Evolutionary conservation across 2,797 vertebrate species (phyloP).

Genomic region (Gallinago solitaria): DNA sequence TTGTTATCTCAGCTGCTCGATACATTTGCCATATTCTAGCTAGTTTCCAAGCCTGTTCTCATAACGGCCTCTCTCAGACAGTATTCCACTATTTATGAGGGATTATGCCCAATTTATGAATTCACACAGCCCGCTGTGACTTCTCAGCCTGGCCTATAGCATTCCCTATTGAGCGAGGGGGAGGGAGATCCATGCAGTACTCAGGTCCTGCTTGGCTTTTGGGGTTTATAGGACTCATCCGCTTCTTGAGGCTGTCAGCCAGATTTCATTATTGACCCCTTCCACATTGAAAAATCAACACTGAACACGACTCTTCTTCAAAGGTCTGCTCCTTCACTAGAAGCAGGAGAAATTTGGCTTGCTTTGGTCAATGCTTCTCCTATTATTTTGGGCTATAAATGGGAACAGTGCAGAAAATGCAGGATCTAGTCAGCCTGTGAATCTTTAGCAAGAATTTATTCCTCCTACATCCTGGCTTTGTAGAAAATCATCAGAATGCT

Average conservation of each 20-base stretch:
- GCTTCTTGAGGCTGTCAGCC: background rate
- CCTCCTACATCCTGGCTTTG: background rate
- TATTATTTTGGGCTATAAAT: background rate
- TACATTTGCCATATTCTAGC: slow-evolving; percentile 49
- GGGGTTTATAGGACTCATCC: background rate
- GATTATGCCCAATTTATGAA: background rate
- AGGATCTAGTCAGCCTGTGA: background rate
- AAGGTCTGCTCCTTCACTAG: background rate
- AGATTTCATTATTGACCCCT: background rate
- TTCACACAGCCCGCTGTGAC: background rate
- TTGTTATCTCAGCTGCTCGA: slow-evolving; percentile 77
- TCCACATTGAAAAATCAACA: background rate
- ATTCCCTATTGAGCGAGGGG: background rate
- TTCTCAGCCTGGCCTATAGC: background rate
- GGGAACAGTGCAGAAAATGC: background rate
- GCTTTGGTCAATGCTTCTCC: background rate
- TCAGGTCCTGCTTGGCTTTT: background rate
- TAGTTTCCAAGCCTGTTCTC: slow-evolving; percentile 29
- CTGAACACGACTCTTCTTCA: background rate
- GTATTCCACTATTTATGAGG: slow-evolving; percentile 1
- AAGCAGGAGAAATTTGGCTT: background rate
- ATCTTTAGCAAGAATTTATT: background rate
- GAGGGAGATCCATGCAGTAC: background rate
- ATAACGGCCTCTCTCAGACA: background rate
- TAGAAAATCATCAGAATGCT: background rate